Evolutionary conservation across 2,797 vertebrate species (phyloP).

Genomic region (Botia almorhae): DNA sequence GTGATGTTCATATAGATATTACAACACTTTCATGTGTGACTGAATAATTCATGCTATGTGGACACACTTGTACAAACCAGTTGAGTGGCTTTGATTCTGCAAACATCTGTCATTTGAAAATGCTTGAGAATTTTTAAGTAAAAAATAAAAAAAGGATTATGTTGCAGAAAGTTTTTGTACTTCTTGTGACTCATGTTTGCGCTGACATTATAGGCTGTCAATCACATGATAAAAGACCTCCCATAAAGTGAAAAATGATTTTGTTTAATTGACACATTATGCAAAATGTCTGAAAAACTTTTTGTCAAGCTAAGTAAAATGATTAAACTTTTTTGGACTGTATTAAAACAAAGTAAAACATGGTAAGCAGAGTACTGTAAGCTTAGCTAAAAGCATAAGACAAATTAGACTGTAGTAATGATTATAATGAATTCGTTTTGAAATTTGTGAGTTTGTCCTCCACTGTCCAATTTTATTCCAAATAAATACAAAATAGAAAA

Average conservation of each 20-base stretch:
- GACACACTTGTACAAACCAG: not conserved
- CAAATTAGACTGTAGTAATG: no score
- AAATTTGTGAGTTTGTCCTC: no score
- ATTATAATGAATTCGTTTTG: no score
- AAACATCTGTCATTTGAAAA: not conserved
- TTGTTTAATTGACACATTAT: not conserved
- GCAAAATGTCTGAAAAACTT: not conserved
- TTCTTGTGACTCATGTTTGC: not conserved
- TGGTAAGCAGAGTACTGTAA: no score
- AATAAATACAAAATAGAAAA: no score
- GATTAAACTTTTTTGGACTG: not conserved
- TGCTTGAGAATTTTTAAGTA: not conserved
- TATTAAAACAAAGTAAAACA: no score
- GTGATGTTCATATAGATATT: no score
- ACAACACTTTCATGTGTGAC: no score
- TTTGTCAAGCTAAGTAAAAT: not conserved
- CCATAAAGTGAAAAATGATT: no score
- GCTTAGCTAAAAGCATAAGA: no score
- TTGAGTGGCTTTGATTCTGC: not conserved
- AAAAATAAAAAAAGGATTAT: not conserved
- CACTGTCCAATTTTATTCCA: no score
- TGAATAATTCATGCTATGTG: not conserved
- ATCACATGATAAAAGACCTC: no score
- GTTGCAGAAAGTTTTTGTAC: not conserved
- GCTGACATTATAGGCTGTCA: not conserved